A percentile compares a stretch with the other conserved stretches of the same genome.
These are phyloP conservation scores for Perizoma flavofasciatum DNA, from an alignment of 2,888 invertebrate genomes.

Conservation along the genomic window DNA sequence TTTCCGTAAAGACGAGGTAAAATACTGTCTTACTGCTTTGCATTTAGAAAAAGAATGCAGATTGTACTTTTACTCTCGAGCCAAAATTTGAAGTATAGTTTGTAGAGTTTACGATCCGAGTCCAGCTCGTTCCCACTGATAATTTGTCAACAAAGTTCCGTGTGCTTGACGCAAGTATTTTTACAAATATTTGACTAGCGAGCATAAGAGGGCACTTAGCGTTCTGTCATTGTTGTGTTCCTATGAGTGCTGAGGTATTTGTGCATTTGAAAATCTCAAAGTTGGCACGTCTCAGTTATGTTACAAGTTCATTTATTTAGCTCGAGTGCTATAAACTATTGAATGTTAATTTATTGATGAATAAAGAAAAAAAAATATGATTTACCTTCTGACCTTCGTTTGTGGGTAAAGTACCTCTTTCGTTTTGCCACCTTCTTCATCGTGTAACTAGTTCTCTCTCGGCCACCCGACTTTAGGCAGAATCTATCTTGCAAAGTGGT, in stretches of 20 bases:
- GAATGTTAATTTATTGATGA: not conserved
- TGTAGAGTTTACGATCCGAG: conserved; percentile 17
- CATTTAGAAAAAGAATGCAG: conserved; percentile 16
- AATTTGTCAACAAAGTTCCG: conserved; percentile 63
- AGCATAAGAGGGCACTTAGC: conserved; percentile 73
- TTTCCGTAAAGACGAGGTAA: conserved; percentile 21
- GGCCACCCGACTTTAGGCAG: too few species aligned
- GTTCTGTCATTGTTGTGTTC: conserved; percentile 65
- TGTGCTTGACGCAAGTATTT: conserved; percentile 49
- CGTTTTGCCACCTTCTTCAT: too few species aligned
- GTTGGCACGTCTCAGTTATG: conserved; percentile 31
- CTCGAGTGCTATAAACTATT: not conserved
- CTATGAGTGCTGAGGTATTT: conserved; percentile 49
- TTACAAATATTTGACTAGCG: conserved; percentile 68
- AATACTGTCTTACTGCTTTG: conserved; percentile 17
- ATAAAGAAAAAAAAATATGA: too few species aligned
- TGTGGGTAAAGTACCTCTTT: too few species aligned
- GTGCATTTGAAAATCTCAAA: conserved; percentile 36
- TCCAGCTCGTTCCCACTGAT: conserved; percentile 60
- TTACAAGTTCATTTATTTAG: conserved; percentile 12
- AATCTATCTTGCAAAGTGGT: too few species aligned
- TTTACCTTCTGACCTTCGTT: too few species aligned
- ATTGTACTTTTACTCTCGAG: conserved; percentile 16
- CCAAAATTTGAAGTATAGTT: conserved; percentile 17
- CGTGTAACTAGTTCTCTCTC: too few species aligned